Percentiles rank a stretch among this genome's conserved stretches.
These are phyloP conservation scores for Seira ritae DNA, from an alignment of 2,888 invertebrate genomes.

Conservation along the genomic window DNA sequence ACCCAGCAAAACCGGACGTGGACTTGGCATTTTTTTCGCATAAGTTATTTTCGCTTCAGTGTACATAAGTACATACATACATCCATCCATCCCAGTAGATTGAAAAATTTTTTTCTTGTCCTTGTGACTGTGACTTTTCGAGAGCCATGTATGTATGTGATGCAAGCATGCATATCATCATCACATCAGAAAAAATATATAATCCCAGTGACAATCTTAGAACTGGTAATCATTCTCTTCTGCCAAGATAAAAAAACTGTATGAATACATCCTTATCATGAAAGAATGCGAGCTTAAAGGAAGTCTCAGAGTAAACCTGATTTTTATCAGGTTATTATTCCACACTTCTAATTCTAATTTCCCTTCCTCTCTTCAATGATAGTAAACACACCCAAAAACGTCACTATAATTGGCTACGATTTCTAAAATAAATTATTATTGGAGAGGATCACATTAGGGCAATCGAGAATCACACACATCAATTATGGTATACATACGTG, in stretches of 20 bases:
- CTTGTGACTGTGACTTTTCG: not conserved
- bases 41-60: too few relatives aligned
- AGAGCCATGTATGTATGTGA: not conserved
- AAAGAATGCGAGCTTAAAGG: not conserved
- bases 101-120: not conserved
- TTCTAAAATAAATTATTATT: not conserved
- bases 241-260: too few relatives aligned
- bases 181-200: not conserved
- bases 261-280: not conserved
- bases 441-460: not conserved
- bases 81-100: too few relatives aligned
- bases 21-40: not conserved
- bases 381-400: constrained; percentile 2
- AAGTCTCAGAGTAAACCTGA: not conserved
- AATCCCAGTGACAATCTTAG: not conserved
- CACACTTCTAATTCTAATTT: not conserved
- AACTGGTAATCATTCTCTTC: not conserved
- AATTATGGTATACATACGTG: not conserved
- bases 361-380: not conserved
- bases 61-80: too few relatives aligned
- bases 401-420: not conserved
- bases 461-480: not conserved
- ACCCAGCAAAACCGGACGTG: not conserved
- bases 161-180: not conserved
- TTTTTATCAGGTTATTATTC: not conserved